Percentiles rank a stretch among this genome's conserved stretches.
Conservation (phyloP, 2,888 invertebrate species). For the Orgyia antiqua region DNA sequence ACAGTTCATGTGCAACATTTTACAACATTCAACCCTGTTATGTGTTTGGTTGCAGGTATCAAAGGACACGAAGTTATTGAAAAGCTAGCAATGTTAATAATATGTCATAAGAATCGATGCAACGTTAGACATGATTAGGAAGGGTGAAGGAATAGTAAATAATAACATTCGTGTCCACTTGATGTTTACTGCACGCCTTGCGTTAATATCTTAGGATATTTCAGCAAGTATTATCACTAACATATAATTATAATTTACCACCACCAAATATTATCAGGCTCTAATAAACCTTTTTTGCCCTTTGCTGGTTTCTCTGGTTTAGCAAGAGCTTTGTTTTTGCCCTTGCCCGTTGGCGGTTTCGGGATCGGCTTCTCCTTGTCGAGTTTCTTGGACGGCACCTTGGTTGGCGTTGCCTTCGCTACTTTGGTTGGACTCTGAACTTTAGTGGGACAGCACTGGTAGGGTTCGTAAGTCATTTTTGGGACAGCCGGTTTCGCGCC, state of each 20-base stretch:
- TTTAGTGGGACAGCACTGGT: conserved; percentile 95
- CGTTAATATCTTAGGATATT: conserved; percentile 46
- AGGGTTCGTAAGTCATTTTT: conserved; percentile 90
- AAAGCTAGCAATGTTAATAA: conserved; percentile 58
- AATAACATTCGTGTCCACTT: conserved; percentile 69
- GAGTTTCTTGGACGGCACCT: conserved; percentile 78
- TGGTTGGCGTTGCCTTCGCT: conserved; percentile 83
- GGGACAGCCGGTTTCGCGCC: conserved; percentile 89
- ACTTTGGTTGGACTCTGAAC: conserved; percentile 87
- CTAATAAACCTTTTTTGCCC: conserved; percentile 90
- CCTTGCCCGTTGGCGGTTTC: conserved; percentile 48
- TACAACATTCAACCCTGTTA: conserved; percentile 71
- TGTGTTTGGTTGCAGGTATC: conserved; percentile 65
- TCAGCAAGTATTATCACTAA: conserved; percentile 45
- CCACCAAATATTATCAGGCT: conserved; percentile 91
- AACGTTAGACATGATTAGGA: conserved; percentile 47
- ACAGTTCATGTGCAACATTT: conserved; percentile 60
- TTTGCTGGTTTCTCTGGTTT: conserved; percentile 79
- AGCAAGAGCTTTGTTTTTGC: conserved; percentile 71
- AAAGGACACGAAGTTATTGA: conserved; percentile 73
- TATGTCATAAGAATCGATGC: conserved; percentile 50
- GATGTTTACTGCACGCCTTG: conserved; percentile 54
- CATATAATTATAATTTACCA: conserved; percentile 76
- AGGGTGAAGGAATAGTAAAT: conserved; percentile 44
- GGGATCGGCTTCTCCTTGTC: conserved; percentile 62